phyloP scores from a whole-genome alignment of 2,797 vertebrate genomes.

The Distichodus sexfasciatus region DNA sequence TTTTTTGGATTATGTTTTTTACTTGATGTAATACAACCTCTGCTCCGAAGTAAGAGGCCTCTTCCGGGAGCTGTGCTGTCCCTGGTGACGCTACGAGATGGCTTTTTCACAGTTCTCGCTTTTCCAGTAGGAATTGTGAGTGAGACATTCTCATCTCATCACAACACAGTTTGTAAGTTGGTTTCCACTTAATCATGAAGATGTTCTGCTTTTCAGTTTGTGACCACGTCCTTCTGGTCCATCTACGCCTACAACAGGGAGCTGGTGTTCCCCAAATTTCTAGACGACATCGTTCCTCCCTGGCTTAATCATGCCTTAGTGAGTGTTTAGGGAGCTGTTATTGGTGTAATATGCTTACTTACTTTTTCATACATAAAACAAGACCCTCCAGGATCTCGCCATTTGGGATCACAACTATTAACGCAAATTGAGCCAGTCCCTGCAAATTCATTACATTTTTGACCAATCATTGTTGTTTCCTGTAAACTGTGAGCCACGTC shows the following conservation, averaged over 20 bases:
- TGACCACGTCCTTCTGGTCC: conserved; percentile 66
- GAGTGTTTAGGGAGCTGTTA: conserved; percentile 44
- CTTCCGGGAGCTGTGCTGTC: conserved; percentile 4
- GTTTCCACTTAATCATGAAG: background rate
- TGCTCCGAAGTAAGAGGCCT: conserved; percentile 29
- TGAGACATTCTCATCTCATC: background rate
- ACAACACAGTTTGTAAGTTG: background rate
- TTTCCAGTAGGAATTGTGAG: conserved; percentile 62
- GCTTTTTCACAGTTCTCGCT: conserved; percentile 44
- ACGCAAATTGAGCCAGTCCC: too few relatives aligned
- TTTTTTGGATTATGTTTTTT: conserved; percentile 54
- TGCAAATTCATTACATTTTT: too few relatives aligned
- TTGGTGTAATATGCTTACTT: background rate
- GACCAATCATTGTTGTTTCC: too few relatives aligned
- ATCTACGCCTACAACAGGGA: conserved; percentile 60
- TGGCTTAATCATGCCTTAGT: conserved; percentile 65
- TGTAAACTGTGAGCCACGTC: too few relatives aligned
- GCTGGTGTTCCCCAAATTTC: conserved; percentile 56
- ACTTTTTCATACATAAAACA: too few relatives aligned
- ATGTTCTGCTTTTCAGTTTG: conserved; percentile 58
- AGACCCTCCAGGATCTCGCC: too few relatives aligned
- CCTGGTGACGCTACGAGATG: conserved; percentile 45
- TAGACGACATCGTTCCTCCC: conserved; percentile 55
- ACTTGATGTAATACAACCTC: conserved; percentile 40
- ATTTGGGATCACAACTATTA: too few relatives aligned